These are phyloP conservation scores for Spea multiplicata DNA, from an alignment of 2,113 vertebrate genomes.

Conservation along the genomic window DNA sequence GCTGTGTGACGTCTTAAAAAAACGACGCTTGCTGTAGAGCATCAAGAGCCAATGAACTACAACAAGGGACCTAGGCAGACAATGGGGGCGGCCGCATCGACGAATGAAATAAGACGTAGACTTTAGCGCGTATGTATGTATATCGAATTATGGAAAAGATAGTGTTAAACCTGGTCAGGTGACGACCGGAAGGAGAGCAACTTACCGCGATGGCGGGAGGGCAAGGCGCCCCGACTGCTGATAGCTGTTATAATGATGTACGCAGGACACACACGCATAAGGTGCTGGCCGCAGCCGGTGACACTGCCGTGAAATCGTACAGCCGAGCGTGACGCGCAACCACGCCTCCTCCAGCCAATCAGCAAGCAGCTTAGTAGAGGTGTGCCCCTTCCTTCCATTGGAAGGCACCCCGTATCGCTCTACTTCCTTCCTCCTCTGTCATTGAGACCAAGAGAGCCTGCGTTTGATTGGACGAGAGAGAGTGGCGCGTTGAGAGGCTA, in stretches of 20 bases:
- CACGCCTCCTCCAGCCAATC: slow-evolving; percentile 30
- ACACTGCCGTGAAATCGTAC: slow-evolving; percentile 14
- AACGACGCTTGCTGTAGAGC: no score
- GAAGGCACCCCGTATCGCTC: background rate
- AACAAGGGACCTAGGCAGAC: no score
- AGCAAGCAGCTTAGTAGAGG: slow-evolving; percentile 3
- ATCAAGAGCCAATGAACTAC: no score
- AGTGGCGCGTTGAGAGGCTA: slow-evolving; percentile 39
- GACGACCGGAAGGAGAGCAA: background rate
- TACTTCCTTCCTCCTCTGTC: slow-evolving; percentile 17
- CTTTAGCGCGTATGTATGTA: no score
- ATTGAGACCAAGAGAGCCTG: background rate
- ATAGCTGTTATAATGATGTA: background rate
- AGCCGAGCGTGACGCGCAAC: background rate
- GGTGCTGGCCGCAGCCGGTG: slow-evolving; percentile 14
- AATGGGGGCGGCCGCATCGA: no score
- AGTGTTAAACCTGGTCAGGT: no score
- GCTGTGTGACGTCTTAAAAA: no score
- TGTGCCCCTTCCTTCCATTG: background rate
- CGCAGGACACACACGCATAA: background rate
- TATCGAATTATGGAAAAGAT: background rate
- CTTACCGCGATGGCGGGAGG: slow-evolving; percentile 20
- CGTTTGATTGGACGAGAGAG: slow-evolving; percentile 10
- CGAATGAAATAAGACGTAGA: no score
- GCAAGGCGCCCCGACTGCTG: slow-evolving; percentile 4